These are phyloP conservation scores for Macroramphosus scolopax DNA, from an alignment of 2,797 vertebrate genomes.

Conservation along the genomic window DNA sequence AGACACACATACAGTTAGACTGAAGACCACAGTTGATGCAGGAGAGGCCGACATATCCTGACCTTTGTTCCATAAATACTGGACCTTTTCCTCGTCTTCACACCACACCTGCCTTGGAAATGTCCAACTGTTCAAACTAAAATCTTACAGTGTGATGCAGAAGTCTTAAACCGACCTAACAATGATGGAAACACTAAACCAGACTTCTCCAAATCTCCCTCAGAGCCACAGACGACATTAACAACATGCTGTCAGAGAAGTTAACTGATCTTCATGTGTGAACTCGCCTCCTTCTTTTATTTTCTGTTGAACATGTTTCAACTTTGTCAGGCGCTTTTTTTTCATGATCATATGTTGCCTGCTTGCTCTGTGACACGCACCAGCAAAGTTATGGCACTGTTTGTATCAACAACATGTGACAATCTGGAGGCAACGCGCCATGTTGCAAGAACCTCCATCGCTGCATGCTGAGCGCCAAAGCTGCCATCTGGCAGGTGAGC, in stretches of 20 bases:
- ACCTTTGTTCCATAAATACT: neutral
- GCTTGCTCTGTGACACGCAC: conserved; percentile 56
- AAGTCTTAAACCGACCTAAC: too few relatives aligned
- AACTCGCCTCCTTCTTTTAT: neutral
- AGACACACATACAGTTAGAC: too few relatives aligned
- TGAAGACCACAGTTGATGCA: too few relatives aligned
- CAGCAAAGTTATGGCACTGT: conserved; percentile 64
- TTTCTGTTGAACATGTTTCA: conserved; percentile 7
- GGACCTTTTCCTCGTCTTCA: too few relatives aligned
- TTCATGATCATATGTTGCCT: conserved; percentile 45
- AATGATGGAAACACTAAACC: too few relatives aligned
- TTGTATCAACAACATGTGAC: conserved; percentile 64
- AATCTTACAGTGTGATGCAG: too few relatives aligned
- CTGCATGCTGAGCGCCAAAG: conserved; percentile 67
- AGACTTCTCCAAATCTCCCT: too few relatives aligned
- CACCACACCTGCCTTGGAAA: too few relatives aligned
- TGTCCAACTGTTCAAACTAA: too few relatives aligned
- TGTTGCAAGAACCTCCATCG: conserved; percentile 56
- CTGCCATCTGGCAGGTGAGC: conserved; percentile 75
- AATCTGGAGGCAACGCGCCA: conserved; percentile 66
- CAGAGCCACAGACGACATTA: too few relatives aligned
- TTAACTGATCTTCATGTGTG: neutral
- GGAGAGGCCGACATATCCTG: neutral
- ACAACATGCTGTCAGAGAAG: too few relatives aligned
- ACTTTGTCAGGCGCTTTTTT: conserved; percentile 19